Percentiles rank a stretch among this genome's conserved stretches.
These are phyloP conservation scores for Phengaris alcon DNA, from an alignment of 2,888 invertebrate species.

Conservation along the genomic window DNA sequence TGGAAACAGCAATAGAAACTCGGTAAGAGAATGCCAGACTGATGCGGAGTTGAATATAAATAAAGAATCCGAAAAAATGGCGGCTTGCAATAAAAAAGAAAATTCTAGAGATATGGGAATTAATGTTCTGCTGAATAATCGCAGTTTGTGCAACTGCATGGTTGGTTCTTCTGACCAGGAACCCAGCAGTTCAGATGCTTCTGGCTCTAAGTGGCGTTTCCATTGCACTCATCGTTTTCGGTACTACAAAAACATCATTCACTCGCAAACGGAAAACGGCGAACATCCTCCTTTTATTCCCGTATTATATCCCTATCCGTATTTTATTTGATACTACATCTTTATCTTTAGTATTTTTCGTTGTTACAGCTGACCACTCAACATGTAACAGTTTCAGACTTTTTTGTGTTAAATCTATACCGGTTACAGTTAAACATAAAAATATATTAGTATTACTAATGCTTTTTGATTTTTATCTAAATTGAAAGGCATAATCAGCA, in stretches of 20 bases:
- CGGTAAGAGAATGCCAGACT: constrained; percentile 33
- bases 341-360: no score
- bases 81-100: constrained; percentile 1
- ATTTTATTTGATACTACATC: constrained; percentile 14
- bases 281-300: constrained; percentile 36
- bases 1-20: background rate
- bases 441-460: background rate
- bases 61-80: background rate
- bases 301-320: constrained; percentile 33
- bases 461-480: background rate
- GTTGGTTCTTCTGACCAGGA: background rate
- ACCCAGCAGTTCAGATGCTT: no score
- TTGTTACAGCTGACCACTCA: background rate
- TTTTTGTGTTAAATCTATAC: no score
- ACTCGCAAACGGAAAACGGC: constrained; percentile 30
- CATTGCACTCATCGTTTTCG: constrained; percentile 38
- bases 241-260: constrained; percentile 30
- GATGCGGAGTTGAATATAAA: background rate
- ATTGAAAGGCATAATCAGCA: background rate
- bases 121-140: constrained; percentile 27
- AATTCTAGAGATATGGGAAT: constrained; percentile 31
- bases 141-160: background rate
- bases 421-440: background rate
- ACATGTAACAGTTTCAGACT: no score
- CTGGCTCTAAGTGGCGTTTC: constrained; percentile 29